Conservation (phyloP, 2,888 invertebrate species). For the Acleris holmiana region DNA sequence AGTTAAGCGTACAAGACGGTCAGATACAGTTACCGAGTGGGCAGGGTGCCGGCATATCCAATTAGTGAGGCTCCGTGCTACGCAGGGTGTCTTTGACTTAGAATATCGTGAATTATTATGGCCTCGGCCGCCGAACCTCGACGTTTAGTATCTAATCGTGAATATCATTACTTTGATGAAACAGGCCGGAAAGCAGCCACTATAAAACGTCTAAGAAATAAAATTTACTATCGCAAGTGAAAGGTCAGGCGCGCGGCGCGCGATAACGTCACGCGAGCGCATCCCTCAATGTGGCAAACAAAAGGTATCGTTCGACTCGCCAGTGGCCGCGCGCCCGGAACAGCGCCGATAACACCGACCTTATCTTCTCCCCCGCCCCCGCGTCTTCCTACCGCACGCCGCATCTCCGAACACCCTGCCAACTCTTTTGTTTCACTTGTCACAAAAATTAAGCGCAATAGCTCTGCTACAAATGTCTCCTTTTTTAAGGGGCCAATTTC, state of each 20-base stretch:
- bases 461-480: constrained; percentile 82
- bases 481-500: constrained; percentile 83
- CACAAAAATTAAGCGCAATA: constrained; percentile 84
- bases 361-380: constrained; percentile 70
- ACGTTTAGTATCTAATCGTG: constrained; percentile 52
- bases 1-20: constrained; percentile 41
- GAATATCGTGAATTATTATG: constrained; percentile 46
- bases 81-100: constrained; percentile 41
- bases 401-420: constrained; percentile 62
- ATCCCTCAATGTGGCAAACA: constrained; percentile 81
- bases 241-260: constrained; percentile 74
- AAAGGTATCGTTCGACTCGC: constrained; percentile 82
- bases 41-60: constrained; percentile 53
- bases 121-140: constrained; percentile 30
- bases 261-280: constrained; percentile 81
- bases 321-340: constrained; percentile 74
- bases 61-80: constrained; percentile 53
- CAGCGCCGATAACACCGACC: constrained; percentile 74
- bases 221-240: constrained; percentile 78
- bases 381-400: constrained; percentile 49
- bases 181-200: constrained; percentile 56
- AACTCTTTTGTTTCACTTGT: constrained; percentile 85
- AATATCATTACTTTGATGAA: constrained; percentile 59
- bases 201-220: constrained; percentile 72
- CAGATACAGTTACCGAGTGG: constrained; percentile 50